A percentile compares a stretch with the other conserved stretches of the same genome.
These are phyloP conservation scores for Nixonia krombeini DNA, from an alignment of 1,140 invertebrate species.

Conservation along the genomic window DNA sequence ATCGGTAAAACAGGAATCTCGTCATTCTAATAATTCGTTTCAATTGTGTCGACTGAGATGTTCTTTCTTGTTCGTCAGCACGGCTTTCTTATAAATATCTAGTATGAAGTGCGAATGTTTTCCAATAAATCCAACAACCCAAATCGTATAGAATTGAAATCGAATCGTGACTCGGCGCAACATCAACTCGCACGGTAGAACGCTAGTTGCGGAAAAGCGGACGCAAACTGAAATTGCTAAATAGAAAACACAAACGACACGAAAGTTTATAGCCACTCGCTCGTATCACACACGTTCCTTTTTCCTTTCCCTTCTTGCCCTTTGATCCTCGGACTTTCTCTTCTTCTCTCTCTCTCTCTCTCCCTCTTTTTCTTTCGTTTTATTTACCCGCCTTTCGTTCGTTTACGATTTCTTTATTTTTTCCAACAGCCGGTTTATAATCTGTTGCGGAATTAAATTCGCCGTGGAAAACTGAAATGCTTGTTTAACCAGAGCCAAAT, in stretches of 20 bases:
- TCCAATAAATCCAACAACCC: constrained; percentile 50
- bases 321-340: neutral
- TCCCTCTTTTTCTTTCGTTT: constrained; percentile 18
- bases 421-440: neutral
- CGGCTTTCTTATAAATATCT: neutral
- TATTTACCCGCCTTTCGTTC: constrained; percentile 1
- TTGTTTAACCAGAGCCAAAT: too few species aligned
- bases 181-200: neutral
- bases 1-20: too few species aligned
- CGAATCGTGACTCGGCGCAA: neutral
- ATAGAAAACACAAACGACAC: constrained; percentile 66
- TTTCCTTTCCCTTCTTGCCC: constrained; percentile 19
- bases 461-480: too few species aligned
- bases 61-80: too few species aligned
- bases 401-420: constrained; percentile 1
- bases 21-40: too few species aligned
- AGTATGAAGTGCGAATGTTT: neutral
- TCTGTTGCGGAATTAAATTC: too few species aligned
- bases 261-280: constrained; percentile 62
- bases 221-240: constrained; percentile 61
- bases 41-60: too few species aligned
- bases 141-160: constrained; percentile 34
- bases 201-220: constrained; percentile 10
- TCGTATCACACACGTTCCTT: constrained; percentile 36
- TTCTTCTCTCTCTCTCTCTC: too few species aligned